phyloP scores from a whole-genome alignment of 1,140 invertebrate species.

The Hetaerina americana region DNA sequence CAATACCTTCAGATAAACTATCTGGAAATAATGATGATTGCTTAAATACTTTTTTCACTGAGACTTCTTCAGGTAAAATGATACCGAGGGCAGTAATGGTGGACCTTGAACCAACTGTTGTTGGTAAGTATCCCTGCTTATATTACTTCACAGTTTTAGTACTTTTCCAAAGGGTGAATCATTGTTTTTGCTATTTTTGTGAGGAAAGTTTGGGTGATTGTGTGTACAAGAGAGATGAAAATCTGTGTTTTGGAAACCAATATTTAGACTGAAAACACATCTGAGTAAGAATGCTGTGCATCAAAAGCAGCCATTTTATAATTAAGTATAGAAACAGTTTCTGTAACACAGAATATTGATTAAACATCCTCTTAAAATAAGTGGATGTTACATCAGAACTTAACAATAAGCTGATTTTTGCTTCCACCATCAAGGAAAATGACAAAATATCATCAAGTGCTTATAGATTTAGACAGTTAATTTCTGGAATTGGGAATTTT shows the following conservation, averaged over 20 bases:
- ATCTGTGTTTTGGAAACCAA: background rate
- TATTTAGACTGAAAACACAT: background rate
- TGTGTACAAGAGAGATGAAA: background rate
- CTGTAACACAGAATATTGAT: too few species aligned
- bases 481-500: too few species aligned
- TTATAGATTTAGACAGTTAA: too few species aligned
- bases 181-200: background rate
- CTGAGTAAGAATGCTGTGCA: background rate
- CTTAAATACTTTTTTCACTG: constrained; percentile 52
- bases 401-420: too few species aligned
- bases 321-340: too few species aligned
- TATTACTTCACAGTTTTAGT: too few species aligned
- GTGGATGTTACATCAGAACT: too few species aligned
- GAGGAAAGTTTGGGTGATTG: background rate
- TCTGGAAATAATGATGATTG: constrained; percentile 37
- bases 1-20: constrained; percentile 32
- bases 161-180: background rate
- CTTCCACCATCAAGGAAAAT: too few species aligned
- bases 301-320: background rate
- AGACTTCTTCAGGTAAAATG: constrained; percentile 53
- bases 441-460: too few species aligned
- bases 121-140: constrained; percentile 43
- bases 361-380: too few species aligned
- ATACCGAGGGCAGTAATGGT: constrained; percentile 65
- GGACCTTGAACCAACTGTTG: constrained; percentile 63